phyloP scores from a whole-genome alignment of 2,797 vertebrate genomes.

The Lepus townsendii region DNA sequence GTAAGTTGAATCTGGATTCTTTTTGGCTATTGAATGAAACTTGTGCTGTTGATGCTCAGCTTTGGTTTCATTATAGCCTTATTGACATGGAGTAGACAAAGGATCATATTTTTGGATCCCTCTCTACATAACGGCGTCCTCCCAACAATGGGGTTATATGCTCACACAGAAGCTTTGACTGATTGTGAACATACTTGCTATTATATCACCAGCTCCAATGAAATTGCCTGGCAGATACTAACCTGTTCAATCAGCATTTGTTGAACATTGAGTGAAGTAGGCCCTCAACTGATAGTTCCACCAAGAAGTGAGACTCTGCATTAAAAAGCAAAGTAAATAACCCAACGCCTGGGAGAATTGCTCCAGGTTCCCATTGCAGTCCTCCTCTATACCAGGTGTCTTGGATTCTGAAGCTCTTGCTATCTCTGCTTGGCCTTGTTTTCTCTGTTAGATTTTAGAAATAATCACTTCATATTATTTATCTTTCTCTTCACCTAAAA shows the following conservation, averaged over 20 bases:
- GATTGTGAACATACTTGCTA: neutral
- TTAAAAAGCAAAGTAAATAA: neutral
- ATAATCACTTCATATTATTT: neutral
- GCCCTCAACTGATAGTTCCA: neutral
- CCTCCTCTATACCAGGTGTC: neutral
- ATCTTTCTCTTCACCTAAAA: neutral
- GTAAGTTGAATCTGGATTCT: too few species aligned
- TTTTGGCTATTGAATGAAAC: too few species aligned
- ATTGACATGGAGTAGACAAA: too few species aligned
- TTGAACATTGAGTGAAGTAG: neutral
- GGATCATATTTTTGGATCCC: too few species aligned
- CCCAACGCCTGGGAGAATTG: neutral
- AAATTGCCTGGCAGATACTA: neutral
- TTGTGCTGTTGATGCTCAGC: too few species aligned
- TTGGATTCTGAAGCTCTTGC: neutral
- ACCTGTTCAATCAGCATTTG: neutral
- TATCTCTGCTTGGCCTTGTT: neutral
- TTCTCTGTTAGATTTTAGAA: neutral
- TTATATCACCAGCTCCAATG: neutral
- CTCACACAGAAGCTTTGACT: too few species aligned
- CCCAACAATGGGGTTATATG: too few species aligned
- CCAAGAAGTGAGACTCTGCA: neutral
- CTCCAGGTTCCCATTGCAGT: neutral
- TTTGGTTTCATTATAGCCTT: too few species aligned
- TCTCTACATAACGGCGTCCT: too few species aligned